phyloP scores from a whole-genome alignment of 2,888 invertebrate species.

The Strigamia crassipes region DNA sequence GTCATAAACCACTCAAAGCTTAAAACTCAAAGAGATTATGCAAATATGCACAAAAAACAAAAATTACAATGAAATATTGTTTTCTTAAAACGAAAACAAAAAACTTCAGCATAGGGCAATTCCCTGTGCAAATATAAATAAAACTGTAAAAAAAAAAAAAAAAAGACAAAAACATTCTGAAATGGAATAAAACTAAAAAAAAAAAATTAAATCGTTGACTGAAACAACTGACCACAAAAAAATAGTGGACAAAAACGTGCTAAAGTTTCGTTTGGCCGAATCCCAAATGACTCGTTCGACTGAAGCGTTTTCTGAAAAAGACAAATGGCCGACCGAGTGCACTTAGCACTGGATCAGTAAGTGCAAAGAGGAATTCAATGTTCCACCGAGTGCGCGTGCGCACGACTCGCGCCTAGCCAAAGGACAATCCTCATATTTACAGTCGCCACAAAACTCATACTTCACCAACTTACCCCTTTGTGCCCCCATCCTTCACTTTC shows the following conservation, averaged over 20 bases:
- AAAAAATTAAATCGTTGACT: background rate
- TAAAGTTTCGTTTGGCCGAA: slow-evolving; percentile 28
- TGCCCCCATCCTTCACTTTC: slow-evolving; percentile 27
- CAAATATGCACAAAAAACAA: too few relatives aligned
- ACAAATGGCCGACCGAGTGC: slow-evolving; percentile 30
- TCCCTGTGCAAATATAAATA: background rate
- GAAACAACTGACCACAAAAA: background rate
- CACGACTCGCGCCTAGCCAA: background rate
- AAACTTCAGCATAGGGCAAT: background rate
- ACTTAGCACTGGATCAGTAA: slow-evolving; percentile 31
- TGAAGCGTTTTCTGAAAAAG: slow-evolving; percentile 31
- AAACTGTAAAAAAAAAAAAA: background rate
- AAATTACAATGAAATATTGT: too few relatives aligned
- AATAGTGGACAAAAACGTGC: slow-evolving; percentile 9
- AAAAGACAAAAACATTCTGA: background rate
- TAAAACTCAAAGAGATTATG: too few relatives aligned
- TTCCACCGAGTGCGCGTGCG: slow-evolving; percentile 18
- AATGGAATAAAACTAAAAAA: background rate
- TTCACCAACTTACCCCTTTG: slow-evolving; percentile 22
- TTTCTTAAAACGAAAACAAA: too few relatives aligned
- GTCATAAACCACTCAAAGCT: too few relatives aligned
- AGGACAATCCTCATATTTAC: slow-evolving; percentile 35
- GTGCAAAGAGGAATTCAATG: slow-evolving; percentile 27
- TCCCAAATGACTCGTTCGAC: slow-evolving; percentile 22
- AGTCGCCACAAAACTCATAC: slow-evolving; percentile 23